Percentiles rank a stretch among this genome's conserved stretches.
phyloP scores from a whole-genome alignment of 2,888 invertebrate genomes.

The Sisyra terminalis region DNA sequence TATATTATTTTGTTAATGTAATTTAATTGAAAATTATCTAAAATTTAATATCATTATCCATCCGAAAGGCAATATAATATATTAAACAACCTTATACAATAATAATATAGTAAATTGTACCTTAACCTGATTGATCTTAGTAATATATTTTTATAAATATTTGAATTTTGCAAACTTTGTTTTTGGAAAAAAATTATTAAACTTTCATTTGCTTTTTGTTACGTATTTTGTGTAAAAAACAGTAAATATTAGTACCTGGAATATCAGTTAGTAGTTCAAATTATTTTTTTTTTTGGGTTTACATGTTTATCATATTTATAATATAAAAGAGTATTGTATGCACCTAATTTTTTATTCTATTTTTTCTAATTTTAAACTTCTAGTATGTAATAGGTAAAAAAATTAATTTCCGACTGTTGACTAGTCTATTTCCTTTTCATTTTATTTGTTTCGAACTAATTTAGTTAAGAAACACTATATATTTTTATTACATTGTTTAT shows the following conservation, averaged over 20 bases:
- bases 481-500: no score
- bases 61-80: not conserved
- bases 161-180: not conserved
- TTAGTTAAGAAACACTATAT: no score
- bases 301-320: not conserved
- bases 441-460: no score
- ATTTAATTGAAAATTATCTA: no score
- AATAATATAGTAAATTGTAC: not conserved
- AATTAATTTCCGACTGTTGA: no score
- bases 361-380: not conserved
- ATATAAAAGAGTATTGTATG: not conserved
- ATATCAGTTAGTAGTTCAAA: not conserved
- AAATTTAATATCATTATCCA: no score
- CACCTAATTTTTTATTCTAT: not conserved
- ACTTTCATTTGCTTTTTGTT: not conserved
- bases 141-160: conserved; percentile 1
- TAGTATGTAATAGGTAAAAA: not conserved
- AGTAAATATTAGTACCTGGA: not conserved
- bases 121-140: not conserved
- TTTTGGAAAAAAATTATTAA: not conserved
- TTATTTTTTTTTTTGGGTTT: not conserved
- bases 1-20: no score
- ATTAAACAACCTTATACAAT: not conserved
- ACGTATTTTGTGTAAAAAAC: not conserved
- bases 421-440: no score